phyloP scores from a whole-genome alignment of 2,888 invertebrate species.

The Mythimna impura region DNA sequence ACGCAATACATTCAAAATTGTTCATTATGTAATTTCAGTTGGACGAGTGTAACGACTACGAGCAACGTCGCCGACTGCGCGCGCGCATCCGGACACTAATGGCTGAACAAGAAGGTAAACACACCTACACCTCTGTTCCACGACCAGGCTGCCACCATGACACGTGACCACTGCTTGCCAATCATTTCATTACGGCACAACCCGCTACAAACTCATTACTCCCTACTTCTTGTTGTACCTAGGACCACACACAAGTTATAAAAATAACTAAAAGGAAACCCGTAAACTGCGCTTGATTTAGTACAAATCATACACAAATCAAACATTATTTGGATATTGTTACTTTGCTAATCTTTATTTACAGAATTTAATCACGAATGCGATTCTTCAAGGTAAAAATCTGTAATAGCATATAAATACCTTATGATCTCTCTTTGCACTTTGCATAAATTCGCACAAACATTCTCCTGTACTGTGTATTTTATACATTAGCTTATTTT shows the following conservation, averaged over 20 bases:
- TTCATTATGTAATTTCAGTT: slow-evolving; percentile 89
- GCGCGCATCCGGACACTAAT: slow-evolving; percentile 95
- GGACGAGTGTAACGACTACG: slow-evolving; percentile 96
- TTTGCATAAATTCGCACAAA: background rate
- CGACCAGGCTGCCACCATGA: background rate
- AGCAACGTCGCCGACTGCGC: slow-evolving; percentile 95
- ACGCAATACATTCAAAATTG: background rate
- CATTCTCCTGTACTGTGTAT: too few relatives aligned
- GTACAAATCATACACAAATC: background rate
- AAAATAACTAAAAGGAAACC: background rate
- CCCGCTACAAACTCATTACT: background rate
- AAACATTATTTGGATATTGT: background rate
- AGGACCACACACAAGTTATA: too few relatives aligned
- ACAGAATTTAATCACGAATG: slow-evolving; percentile 12
- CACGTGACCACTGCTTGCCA: slow-evolving; percentile 3
- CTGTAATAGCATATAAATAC: background rate
- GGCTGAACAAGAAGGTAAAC: slow-evolving; percentile 96
- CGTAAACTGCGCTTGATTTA: background rate
- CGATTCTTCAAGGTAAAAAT: slow-evolving; percentile 19
- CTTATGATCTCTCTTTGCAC: background rate
- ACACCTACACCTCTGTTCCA: too few relatives aligned
- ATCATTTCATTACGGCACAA: background rate
- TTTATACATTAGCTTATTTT: background rate
- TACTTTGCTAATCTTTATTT: slow-evolving; percentile 25
- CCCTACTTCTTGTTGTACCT: too few relatives aligned